phyloP scores from a whole-genome alignment of 2,888 invertebrate genomes.

The Apamea crenata region DNA sequence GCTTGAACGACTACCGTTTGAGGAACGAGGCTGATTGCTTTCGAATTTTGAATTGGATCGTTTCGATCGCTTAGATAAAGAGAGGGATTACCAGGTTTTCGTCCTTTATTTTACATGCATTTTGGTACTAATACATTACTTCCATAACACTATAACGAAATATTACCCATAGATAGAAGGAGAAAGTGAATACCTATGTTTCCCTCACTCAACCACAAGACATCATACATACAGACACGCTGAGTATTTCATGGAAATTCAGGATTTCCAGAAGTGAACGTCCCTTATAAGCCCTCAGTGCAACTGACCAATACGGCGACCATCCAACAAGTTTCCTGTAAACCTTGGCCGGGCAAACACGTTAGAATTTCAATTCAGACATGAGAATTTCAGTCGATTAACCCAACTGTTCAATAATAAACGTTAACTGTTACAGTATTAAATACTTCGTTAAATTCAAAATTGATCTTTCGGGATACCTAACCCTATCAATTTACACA shows the following conservation, averaged over 20 bases:
- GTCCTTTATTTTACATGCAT: constrained; percentile 24
- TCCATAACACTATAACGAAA: neutral
- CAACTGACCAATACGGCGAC: neutral
- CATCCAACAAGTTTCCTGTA: neutral
- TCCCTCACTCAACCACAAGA: neutral
- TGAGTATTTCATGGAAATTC: neutral
- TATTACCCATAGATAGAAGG: neutral
- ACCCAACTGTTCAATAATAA: neutral
- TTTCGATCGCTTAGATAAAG: constrained; percentile 62
- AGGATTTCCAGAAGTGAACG: neutral
- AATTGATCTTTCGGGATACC: neutral
- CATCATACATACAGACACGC: neutral
- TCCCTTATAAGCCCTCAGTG: neutral
- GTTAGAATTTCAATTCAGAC: no score
- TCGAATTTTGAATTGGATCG: constrained; percentile 69
- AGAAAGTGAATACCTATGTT: no score
- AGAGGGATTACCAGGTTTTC: constrained; percentile 50
- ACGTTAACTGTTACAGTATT: neutral
- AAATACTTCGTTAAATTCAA: neutral
- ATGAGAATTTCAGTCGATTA: constrained; percentile 14
- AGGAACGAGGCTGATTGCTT: constrained; percentile 67
- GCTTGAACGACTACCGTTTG: constrained; percentile 66
- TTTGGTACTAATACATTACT: neutral
- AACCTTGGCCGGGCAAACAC: neutral
- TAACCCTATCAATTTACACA: neutral